Base-by-base conservation (phyloP, 2,888 invertebrate genomes). In the Drosophila nigritarsus region DNA sequence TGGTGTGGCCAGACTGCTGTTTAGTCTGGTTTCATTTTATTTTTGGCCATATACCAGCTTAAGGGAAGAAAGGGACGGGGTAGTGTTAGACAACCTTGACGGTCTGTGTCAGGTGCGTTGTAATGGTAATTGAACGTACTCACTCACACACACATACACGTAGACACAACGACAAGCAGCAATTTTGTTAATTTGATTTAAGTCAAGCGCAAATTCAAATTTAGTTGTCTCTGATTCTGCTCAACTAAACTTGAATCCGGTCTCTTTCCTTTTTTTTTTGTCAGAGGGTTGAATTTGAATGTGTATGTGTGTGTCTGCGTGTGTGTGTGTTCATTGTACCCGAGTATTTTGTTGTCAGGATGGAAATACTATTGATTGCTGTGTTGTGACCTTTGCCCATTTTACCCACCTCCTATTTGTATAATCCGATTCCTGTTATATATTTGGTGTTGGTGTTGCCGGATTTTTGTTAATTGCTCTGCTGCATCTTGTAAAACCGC, bases 321-420 rank as follows among this genome's bases (percentile, higher is more conserved):
- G n/a, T 42, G 49, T 50, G 15, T 55, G 36, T 38, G 58, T 62
- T 55, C 36, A 36, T 32, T 30, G 27, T 67, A 54, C 38, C 42
- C 55, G 36, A 54, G 51, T 38, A 13, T 38, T 30, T 32, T 56
- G 42, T 20, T 62, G 24, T 7, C 48, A 63, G 75, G 66, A 78
- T 54, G 56, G 56, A 65, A 73, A 66, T 70, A 53, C 45, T 78
- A 79, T 79, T 79, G 78, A 79, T 79, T 79, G 59, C 63, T 78
- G 32, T 53, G 48, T 60, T 79, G 29, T 56, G 48, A 75, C 58
- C 65, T 71, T 65, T 55, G 20, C 2, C 27, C 38, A 29, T 29
- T 55, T 55, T 64, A 75, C 75, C 34, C 40, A 78, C 78, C 66
- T 78, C 67, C 62, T 71, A 63, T 59, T 38, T 71, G 24, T 63